phyloP scores from a whole-genome alignment of 2,113 vertebrate species.

The Toxotes chatareus region DNA sequence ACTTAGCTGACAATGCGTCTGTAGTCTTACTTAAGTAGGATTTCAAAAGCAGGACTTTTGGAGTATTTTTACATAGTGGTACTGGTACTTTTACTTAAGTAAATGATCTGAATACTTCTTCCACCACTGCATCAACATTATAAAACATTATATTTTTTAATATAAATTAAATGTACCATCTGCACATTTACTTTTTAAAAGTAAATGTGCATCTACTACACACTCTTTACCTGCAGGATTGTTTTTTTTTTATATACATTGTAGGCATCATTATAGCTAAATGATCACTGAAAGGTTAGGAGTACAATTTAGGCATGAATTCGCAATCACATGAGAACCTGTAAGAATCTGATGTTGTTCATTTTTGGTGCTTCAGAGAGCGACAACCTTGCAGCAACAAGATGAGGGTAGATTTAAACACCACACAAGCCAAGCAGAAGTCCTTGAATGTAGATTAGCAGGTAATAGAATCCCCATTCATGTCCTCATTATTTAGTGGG shows the following conservation, averaged over 20 bases:
- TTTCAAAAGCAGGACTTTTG: too few relatives aligned
- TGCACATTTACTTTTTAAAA: neutral
- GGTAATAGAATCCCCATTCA: slow-evolving; percentile 67
- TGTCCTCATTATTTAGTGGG: slow-evolving; percentile 66
- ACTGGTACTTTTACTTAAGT: too few relatives aligned
- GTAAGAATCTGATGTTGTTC: neutral
- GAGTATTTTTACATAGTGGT: too few relatives aligned
- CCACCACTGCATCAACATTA: neutral
- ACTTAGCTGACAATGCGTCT: too few relatives aligned
- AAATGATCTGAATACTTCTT: too few relatives aligned
- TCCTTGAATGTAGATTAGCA: slow-evolving; percentile 68
- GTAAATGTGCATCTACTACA: neutral
- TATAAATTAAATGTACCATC: neutral
- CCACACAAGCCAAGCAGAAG: slow-evolving; percentile 25
- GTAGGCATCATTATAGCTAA: neutral
- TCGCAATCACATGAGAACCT: neutral
- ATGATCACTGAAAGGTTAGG: neutral
- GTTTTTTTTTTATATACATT: neutral
- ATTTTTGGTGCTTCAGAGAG: neutral
- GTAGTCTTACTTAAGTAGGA: too few relatives aligned
- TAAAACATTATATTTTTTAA: neutral
- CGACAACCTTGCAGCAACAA: slow-evolving; percentile 14
- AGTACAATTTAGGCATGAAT: neutral
- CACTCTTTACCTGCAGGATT: neutral
- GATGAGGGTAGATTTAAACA: slow-evolving; percentile 9